Evolutionary conservation across 1,140 invertebrate genomes (phyloP), one percentile per base, ranked within the genome.

Genomic region (Acromyrmex heyeri): DNA sequence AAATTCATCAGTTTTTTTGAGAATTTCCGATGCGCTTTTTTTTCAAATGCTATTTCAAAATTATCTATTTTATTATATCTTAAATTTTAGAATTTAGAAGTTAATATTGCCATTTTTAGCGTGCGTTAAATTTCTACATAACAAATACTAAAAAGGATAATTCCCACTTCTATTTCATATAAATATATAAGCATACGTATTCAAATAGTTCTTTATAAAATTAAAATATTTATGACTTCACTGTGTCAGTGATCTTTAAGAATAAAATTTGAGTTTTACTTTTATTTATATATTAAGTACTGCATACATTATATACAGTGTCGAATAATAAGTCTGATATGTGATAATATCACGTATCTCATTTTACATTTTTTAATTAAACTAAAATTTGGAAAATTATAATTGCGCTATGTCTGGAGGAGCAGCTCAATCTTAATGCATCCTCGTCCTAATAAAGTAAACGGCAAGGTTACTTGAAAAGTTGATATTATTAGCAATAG

Each of bases 1-100:
- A 21, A 75, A n/a, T 21, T 3, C 21, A 18, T 4, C 12, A 14
- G 2, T 21, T 34, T 16, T 21, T 16, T 14, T 67, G 34, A 21
- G n/a, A 44, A 7, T 48, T 7, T 69, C 4, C 16, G 5, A 57
- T n/a, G n/a, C 8, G n/a, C 18, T 7, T 38, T 7, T n/a, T 34
- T 70, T 38, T 18, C 0, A 21, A 12, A 44, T 67, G n/a, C 5
- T 61, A 76, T 48, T 76, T 61, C 16, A 59, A 76, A 55, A 73
- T 50, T 10, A 50, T 73, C 27, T 65, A 8, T 65, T 14, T 61
- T 24, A 48, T 48, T 24, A 38, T 44, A 75, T 24, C 24, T n/a
- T n/a, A 14, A 57, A 73, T 30, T 34, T 34, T 34, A 34, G 5
- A 6, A 34, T 34, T 34, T 34, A 34, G 5, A 34, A 34, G 0